Base-by-base conservation (phyloP, 2,113 vertebrate genomes). In the Cryptomyrus ogoouensis region DNA sequence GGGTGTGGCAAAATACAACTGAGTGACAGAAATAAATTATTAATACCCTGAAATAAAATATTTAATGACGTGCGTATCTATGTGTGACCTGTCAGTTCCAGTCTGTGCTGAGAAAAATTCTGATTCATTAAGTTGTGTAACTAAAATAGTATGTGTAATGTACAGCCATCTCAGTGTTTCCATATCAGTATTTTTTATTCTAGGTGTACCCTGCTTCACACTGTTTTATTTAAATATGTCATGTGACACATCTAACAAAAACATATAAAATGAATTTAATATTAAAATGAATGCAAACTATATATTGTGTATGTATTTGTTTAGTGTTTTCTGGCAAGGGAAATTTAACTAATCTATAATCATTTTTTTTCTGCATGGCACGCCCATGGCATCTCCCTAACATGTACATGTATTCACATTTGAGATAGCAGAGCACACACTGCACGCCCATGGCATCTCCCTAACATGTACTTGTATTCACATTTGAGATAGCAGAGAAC, bases 1-100 rank as follows among this genome's bases (percentile, higher is more conserved):
- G 74, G 17, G 15, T 19, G 74, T 80, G 62, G 62, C 62, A 31
- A 70, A 70, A 31, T 4, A 70, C 62, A 70, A 31, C 62, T 70
- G 62, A 70, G 62, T 70, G 35, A 80, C 74, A 80, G 74, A 80
- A 39, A 80, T 80, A 80, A 80, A 80, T 80, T 80, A 80, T 80
- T 80, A 80, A 80, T 42, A 80, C 31, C 74, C 31, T 39, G 31
- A 80, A 80, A 80, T 80, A 42, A 80, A 39, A 80, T 80, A 80
- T 80, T 80, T 80, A 5, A 80, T 35, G 74, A 39, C 13, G 35
- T 39, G 74, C 2, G 5, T 19, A 42, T 80, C 31, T 80, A 42
- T 80, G 74, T 80, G 74, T 42, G 42, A 42, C 74, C 74, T 42
- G 74, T 80, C 35, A 80, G 39, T 80, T 80, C 35, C 35, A 80